Evolutionary conservation across 2,797 vertebrate genomes (phyloP).

Genomic region (Loris lydekkerianus): DNA sequence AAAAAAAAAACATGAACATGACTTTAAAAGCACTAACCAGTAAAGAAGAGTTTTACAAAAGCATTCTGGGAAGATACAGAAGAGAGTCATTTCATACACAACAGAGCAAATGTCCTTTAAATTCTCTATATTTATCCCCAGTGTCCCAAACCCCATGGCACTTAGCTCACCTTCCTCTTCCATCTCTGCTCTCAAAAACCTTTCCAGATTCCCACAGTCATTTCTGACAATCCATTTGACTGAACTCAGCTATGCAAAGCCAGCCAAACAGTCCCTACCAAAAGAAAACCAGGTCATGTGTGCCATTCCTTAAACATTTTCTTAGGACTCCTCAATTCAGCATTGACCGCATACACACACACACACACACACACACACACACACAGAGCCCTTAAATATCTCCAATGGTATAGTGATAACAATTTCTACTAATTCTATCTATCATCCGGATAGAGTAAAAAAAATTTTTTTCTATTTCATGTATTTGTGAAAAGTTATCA

Average conservation of each 20-base stretch:
- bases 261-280: neutral
- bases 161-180: neutral
- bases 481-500: slow-evolving; percentile 44
- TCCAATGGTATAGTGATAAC: neutral
- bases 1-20: slow-evolving; percentile 17
- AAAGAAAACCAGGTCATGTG: neutral
- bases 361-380: neutral
- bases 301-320: neutral
- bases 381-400: neutral
- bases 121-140: slow-evolving; percentile 9
- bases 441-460: neutral
- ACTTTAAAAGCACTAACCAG: neutral
- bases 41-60: neutral
- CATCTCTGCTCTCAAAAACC: neutral
- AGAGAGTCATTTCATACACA: slow-evolving; percentile 2
- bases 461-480: neutral
- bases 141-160: neutral
- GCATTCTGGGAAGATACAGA: neutral
- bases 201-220: neutral
- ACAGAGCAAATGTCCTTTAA: slow-evolving; percentile 2
- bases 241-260: neutral
- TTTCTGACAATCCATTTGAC: neutral
- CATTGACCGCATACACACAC: neutral
- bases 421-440: neutral
- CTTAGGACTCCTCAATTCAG: neutral